A percentile compares a stretch with the other conserved stretches of the same genome.
phyloP scores from a whole-genome alignment of 1,140 invertebrate species.

The Drosophila elegans region DNA sequence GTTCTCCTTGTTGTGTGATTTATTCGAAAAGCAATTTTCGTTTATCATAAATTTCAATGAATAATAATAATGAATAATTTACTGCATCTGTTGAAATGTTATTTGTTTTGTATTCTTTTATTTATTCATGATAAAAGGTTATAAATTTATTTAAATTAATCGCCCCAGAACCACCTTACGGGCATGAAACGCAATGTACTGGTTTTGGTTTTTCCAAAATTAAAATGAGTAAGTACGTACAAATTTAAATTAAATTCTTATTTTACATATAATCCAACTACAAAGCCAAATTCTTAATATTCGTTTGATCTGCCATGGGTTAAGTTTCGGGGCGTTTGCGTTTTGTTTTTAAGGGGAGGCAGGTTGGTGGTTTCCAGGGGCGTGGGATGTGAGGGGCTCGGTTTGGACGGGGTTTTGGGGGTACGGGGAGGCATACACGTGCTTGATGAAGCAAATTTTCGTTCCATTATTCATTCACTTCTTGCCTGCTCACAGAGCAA shows the following conservation, averaged over 20 bases:
- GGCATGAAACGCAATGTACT: conserved; percentile 8
- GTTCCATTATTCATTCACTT: conserved; percentile 51
- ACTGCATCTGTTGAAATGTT: too few species aligned
- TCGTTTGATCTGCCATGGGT: conserved; percentile 43
- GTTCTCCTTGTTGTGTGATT: too few species aligned
- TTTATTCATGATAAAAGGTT: too few species aligned
- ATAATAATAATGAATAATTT: too few species aligned
- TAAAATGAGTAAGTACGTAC: conserved; percentile 24
- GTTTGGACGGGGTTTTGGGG: neutral
- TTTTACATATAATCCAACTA: conserved; percentile 29
- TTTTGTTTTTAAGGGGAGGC: neutral
- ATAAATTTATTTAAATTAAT: neutral
- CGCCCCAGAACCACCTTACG: too few species aligned
- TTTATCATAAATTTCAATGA: too few species aligned
- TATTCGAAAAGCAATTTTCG: too few species aligned
- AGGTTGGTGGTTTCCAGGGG: neutral
- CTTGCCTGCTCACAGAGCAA: conserved; percentile 44
- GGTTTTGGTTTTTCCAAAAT: conserved; percentile 6
- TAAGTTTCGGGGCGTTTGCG: neutral
- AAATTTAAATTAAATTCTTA: conserved; percentile 34
- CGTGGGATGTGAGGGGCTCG: too few species aligned
- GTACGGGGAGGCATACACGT: conserved; percentile 29
- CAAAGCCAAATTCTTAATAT: conserved; percentile 43
- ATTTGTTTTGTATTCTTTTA: neutral
- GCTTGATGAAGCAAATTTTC: conserved; percentile 51